Evolutionary conservation across 1,140 invertebrate genomes (phyloP).

Genomic region (Zaprionus ghesquierei): DNA sequence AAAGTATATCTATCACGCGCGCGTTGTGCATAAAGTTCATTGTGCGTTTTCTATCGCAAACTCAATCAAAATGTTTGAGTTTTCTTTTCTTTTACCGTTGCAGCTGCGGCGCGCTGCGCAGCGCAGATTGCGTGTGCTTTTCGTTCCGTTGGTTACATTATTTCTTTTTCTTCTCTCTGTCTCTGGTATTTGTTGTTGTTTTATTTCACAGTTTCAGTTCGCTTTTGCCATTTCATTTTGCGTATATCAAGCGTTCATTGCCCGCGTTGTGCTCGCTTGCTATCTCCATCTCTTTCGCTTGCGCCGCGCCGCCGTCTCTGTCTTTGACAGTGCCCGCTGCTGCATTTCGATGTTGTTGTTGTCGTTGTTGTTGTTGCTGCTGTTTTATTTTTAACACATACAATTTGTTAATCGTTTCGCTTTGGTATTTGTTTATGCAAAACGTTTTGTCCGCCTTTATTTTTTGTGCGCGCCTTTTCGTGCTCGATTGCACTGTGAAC

Average conservation of each 20-base stretch:
- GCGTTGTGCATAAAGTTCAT: slow-evolving; percentile 50
- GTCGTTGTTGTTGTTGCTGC: not conserved
- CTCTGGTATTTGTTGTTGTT: slow-evolving; percentile 14
- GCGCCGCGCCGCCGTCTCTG: not conserved
- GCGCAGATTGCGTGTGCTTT: slow-evolving; percentile 56
- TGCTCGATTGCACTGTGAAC: slow-evolving; percentile 36
- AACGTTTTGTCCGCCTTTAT: slow-evolving; percentile 23
- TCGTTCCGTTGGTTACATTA: slow-evolving; percentile 58
- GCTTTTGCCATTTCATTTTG: slow-evolving; percentile 49
- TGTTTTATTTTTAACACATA: slow-evolving; percentile 68
- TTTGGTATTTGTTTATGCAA: slow-evolving; percentile 41
- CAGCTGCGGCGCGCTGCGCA: slow-evolving; percentile 36
- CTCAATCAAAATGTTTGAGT: slow-evolving; percentile 65
- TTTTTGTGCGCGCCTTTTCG: not conserved
- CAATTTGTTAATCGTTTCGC: slow-evolving; percentile 64
- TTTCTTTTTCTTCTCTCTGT: slow-evolving; percentile 18
- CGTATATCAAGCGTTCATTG: slow-evolving; percentile 78
- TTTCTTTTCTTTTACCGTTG: slow-evolving; percentile 18
- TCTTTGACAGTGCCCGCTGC: slow-evolving; percentile 10
- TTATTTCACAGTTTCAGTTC: slow-evolving; percentile 28
- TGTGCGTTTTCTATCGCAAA: slow-evolving; percentile 62
- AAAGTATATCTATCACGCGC: slow-evolving; percentile 42
- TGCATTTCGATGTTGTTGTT: slow-evolving; percentile 56
- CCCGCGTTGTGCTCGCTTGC: slow-evolving; percentile 48
- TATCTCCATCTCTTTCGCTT: slow-evolving; percentile 35